These are phyloP conservation scores for Neodontobutis hainanensis DNA, from an alignment of 2,113 vertebrate species.

Conservation along the genomic window DNA sequence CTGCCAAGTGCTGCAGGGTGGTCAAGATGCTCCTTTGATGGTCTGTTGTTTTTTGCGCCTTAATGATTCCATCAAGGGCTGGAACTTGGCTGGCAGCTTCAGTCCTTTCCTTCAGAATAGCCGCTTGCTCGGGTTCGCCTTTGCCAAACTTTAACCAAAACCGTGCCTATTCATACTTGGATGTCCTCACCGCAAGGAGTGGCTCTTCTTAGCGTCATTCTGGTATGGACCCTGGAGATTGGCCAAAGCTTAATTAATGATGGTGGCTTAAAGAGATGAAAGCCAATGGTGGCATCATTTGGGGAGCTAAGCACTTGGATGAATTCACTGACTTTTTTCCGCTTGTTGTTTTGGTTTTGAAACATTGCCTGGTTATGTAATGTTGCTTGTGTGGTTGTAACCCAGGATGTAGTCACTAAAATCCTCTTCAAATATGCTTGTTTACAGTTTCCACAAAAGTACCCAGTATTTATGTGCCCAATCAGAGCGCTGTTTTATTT, in stretches of 20 bases:
- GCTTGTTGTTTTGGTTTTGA: conserved; percentile 44
- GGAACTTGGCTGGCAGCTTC: conserved; percentile 47
- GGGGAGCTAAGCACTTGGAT: conserved; percentile 45
- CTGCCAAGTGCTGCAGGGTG: conserved; percentile 58
- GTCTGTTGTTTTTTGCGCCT: conserved; percentile 52
- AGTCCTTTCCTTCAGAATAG: conserved; percentile 61
- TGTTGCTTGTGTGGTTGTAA: conserved; percentile 35
- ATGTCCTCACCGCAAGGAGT: conserved; percentile 57
- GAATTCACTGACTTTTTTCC: conserved; percentile 57
- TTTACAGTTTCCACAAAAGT: conserved; percentile 54
- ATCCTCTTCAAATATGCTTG: conserved; percentile 55
- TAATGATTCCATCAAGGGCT: conserved; percentile 57
- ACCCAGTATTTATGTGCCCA: conserved; percentile 29
- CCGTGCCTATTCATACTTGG: conserved; percentile 65
- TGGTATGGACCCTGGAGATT: conserved; percentile 45
- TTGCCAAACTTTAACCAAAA: conserved; percentile 69
- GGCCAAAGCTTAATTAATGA: conserved; percentile 73
- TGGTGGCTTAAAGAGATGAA: conserved; percentile 61
- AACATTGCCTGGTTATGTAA: conserved; percentile 56
- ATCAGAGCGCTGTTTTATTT: conserved; percentile 35
- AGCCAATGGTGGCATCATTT: conserved; percentile 56
- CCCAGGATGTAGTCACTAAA: conserved; percentile 49
- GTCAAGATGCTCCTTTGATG: conserved; percentile 70
- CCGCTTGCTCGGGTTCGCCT: conserved; percentile 41
- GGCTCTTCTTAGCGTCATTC: conserved; percentile 27